Evolutionary conservation across 1,140 invertebrate species (phyloP).

Genomic region (Dryas iulia): DNA sequence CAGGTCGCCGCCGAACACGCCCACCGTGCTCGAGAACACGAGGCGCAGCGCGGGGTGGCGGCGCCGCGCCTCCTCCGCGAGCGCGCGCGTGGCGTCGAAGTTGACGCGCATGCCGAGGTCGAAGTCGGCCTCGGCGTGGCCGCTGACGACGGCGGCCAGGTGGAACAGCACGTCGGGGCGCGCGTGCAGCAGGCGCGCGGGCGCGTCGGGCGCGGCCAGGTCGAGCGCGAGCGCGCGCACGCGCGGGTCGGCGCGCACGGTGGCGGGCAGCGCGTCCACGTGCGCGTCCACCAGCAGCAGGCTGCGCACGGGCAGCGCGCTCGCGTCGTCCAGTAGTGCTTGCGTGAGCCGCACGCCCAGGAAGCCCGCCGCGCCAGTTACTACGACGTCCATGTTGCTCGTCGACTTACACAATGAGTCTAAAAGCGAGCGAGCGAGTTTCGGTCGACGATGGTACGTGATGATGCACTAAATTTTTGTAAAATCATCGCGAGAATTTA

Average conservation of each 20-base stretch:
- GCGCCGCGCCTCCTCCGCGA: constrained; percentile 47
- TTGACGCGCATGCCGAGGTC: constrained; percentile 61
- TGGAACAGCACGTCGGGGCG: constrained; percentile 53
- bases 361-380: constrained; percentile 65
- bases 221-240: constrained; percentile 39
- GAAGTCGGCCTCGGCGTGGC: constrained; percentile 62
- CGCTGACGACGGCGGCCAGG: constrained; percentile 65
- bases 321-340: constrained; percentile 28
- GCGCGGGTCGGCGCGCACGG: constrained; percentile 35
- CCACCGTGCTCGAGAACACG: constrained; percentile 57
- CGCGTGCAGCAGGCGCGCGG: constrained; percentile 34
- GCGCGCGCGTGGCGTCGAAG: constrained; percentile 57
- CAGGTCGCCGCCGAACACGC: constrained; percentile 58
- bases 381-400: constrained; percentile 54
- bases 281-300: constrained; percentile 33
- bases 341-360: constrained; percentile 51
- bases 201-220: constrained; percentile 36
- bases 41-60: constrained; percentile 44
- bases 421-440: too few species aligned
- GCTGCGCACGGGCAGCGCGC: constrained; percentile 36
- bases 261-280: constrained; percentile 30
- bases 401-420: background rate
- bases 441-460: too few species aligned
- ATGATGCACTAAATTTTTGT: too few species aligned
- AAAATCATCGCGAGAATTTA: background rate